Evolutionary conservation across 2,797 vertebrate genomes (phyloP).

Genomic region (Taenioides sp.): DNA sequence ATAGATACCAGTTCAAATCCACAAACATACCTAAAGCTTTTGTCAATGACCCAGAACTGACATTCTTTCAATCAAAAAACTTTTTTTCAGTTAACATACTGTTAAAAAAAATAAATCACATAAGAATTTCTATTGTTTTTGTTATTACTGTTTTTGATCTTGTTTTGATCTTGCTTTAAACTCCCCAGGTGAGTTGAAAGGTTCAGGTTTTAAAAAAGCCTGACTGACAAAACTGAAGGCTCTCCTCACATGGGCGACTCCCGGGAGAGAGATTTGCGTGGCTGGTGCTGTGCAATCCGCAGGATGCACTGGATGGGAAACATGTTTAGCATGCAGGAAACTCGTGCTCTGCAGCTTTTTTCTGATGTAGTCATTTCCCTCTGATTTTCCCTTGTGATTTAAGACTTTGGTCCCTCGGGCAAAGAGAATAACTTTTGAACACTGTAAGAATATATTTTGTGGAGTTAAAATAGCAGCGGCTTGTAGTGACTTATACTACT

Average conservation of each 20-base stretch:
- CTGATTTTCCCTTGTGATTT: constrained; percentile 13
- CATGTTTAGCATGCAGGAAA: constrained; percentile 32
- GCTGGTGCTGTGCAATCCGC: constrained; percentile 38
- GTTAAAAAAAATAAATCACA: too few species aligned
- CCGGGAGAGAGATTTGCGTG: constrained; percentile 39
- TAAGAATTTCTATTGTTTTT: background rate
- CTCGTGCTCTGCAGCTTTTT: constrained; percentile 18
- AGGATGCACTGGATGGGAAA: constrained; percentile 35
- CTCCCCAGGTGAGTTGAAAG: constrained; percentile 21
- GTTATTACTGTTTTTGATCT: background rate
- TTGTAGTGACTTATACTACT: constrained; percentile 31
- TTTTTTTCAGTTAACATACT: background rate
- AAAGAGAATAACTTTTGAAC: constrained; percentile 14
- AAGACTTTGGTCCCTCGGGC: constrained; percentile 3
- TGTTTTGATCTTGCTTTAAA: constrained; percentile 33
- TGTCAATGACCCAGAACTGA: too few species aligned
- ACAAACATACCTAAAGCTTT: too few species aligned
- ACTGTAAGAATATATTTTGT: background rate
- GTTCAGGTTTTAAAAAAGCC: background rate
- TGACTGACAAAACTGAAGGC: constrained; percentile 7
- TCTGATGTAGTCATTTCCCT: constrained; percentile 13
- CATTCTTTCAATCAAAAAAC: background rate
- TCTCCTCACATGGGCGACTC: constrained; percentile 18
- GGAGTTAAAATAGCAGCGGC: constrained; percentile 18
- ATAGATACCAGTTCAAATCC: too few species aligned